Evolutionary conservation across 2,113 vertebrate genomes (phyloP).

Genomic region (Notechis scutatus): DNA sequence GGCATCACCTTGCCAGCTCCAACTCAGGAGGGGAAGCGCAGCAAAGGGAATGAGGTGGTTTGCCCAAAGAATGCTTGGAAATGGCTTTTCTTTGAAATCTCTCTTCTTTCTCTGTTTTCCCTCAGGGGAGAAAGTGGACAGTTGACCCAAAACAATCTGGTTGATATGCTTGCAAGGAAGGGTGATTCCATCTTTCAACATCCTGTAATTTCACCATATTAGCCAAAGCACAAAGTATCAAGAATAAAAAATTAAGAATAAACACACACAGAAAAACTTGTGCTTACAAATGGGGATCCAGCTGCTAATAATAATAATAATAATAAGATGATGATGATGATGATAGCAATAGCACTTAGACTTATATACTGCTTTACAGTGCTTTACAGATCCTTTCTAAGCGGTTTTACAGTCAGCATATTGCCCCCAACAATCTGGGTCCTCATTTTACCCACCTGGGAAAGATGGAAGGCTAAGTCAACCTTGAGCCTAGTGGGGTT

Average conservation of each 20-base stretch:
- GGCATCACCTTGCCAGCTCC: not conserved
- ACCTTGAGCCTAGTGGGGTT: too few species aligned
- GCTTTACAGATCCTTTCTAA: too few species aligned
- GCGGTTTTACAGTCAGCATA: too few species aligned
- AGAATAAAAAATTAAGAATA: not conserved
- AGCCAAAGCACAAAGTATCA: not conserved
- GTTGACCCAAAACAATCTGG: not conserved
- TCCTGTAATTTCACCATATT: not conserved
- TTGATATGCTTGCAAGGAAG: not conserved
- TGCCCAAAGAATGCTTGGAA: not conserved
- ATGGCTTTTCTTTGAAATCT: not conserved
- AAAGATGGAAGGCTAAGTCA: too few species aligned
- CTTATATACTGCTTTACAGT: too few species aligned
- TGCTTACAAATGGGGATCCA: not conserved
- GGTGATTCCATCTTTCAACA: not conserved
- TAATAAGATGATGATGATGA: not conserved
- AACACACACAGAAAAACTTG: not conserved
- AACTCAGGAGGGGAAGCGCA: not conserved
- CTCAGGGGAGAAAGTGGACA: not conserved
- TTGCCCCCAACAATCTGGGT: too few species aligned
- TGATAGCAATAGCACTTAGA: not conserved
- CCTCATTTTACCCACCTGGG: too few species aligned
- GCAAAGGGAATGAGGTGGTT: not conserved
- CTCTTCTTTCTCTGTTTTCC: not conserved
- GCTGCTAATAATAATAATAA: not conserved